These are phyloP conservation scores for Trididemnum nubilum DNA, from an alignment of 23 tunicate species.

Conservation along the genomic window DNA sequence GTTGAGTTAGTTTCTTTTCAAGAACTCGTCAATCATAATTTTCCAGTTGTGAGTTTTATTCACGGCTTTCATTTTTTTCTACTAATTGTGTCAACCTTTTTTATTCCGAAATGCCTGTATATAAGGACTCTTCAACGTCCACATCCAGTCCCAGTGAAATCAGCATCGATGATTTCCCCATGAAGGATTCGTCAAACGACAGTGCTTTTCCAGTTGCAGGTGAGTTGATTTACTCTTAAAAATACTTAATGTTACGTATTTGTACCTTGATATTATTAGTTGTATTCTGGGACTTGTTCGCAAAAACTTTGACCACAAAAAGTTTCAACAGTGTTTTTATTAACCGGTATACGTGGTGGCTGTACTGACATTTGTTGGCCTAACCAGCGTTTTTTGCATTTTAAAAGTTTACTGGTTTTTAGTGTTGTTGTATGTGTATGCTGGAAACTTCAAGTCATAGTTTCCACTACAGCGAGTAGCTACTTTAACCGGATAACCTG, in stretches of 20 bases:
- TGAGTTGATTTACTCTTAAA: neutral
- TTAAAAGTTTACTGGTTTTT: too few relatives aligned
- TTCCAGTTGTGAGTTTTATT: slow-evolving; percentile 23
- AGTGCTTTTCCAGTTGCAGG: neutral
- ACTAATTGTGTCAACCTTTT: slow-evolving; percentile 13
- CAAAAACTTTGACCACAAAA: too few relatives aligned
- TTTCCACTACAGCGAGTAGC: too few relatives aligned
- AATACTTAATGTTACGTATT: neutral
- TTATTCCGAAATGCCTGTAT: slow-evolving; percentile 39
- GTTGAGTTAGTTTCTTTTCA: neutral
- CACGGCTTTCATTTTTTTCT: slow-evolving; percentile 3
- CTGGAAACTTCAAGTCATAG: too few relatives aligned
- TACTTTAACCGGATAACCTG: too few relatives aligned
- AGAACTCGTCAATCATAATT: neutral
- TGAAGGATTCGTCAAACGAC: slow-evolving; percentile 29
- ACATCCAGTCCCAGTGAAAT: slow-evolving; percentile 37
- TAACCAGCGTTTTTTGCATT: too few relatives aligned
- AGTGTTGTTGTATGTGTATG: too few relatives aligned
- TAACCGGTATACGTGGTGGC: too few relatives aligned
- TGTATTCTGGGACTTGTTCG: too few relatives aligned
- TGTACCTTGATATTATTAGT: neutral
- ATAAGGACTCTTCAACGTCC: slow-evolving; percentile 21
- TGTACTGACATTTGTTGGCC: too few relatives aligned
- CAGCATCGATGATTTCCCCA: slow-evolving; percentile 35
- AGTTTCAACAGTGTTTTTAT: too few relatives aligned